phyloP scores from a whole-genome alignment of 2,797 vertebrate genomes.

The Lacerta bilineata region DNA sequence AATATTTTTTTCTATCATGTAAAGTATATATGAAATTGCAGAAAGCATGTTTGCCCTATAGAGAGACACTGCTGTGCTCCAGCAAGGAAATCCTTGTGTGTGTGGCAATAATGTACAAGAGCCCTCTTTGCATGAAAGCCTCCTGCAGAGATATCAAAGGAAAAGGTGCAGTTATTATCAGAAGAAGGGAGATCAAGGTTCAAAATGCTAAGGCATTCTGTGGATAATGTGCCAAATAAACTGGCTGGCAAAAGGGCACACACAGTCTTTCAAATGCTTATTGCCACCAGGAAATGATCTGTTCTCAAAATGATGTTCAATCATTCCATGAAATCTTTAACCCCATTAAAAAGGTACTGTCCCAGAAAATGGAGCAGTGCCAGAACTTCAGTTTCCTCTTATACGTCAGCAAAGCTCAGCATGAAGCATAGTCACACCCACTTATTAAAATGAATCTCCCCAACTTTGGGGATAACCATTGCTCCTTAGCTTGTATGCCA shows the following conservation, averaged over 20 bases:
- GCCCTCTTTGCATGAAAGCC: not conserved
- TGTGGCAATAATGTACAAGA: not conserved
- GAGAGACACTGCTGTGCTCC: not conserved
- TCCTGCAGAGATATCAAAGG: slow-evolving; percentile 19
- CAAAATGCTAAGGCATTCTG: not conserved
- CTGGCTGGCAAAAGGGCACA: not conserved
- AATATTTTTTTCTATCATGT: accelerated
- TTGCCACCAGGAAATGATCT: not conserved
- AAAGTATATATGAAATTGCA: not conserved
- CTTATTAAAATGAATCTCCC: slow-evolving; percentile 20
- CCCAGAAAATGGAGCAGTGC: slow-evolving; percentile 43
- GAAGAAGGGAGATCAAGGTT: not conserved
- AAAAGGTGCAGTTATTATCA: not conserved
- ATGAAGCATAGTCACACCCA: not conserved
- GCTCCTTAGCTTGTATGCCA: not conserved
- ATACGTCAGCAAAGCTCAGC: slow-evolving; percentile 11
- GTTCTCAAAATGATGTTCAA: not conserved
- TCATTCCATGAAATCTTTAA: accelerated
- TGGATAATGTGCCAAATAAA: slow-evolving; percentile 1
- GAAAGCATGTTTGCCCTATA: not conserved
- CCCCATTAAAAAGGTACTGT: slow-evolving; percentile 31
- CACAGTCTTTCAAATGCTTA: not conserved
- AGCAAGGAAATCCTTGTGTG: not conserved
- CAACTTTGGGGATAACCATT: slow-evolving; percentile 35
- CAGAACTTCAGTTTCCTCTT: slow-evolving; percentile 11